Evolutionary conservation across 2,797 vertebrate genomes (phyloP).

Genomic region (Centropyge bicolor): DNA sequence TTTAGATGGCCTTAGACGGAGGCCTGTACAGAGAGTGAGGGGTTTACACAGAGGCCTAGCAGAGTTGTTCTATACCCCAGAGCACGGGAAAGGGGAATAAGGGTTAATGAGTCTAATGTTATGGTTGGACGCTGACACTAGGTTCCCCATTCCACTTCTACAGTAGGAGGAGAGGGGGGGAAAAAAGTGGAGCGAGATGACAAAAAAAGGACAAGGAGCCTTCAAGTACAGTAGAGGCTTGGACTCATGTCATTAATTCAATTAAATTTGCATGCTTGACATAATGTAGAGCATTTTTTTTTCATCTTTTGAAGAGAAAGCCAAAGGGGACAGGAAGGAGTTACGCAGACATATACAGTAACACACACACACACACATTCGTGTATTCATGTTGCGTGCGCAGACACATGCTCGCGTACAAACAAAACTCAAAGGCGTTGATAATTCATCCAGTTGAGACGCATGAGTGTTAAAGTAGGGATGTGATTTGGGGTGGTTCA

Average conservation of each 20-base stretch:
- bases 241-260: constrained; percentile 93
- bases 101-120: constrained; percentile 77
- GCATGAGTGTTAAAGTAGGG: constrained; percentile 65
- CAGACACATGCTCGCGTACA: constrained; percentile 54
- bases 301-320: constrained; percentile 83
- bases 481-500: constrained; percentile 88
- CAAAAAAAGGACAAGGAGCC: constrained; percentile 79
- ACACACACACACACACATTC: constrained; percentile 43
- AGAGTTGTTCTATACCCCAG: constrained; percentile 70
- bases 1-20: constrained; percentile 75
- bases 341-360: constrained; percentile 71
- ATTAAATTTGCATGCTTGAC: constrained; percentile 92
- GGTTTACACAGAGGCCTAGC: constrained; percentile 73
- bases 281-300: constrained; percentile 84
- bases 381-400: constrained; percentile 41
- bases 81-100: constrained; percentile 70
- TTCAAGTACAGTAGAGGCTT: constrained; percentile 86
- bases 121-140: constrained; percentile 79
- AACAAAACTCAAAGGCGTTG: constrained; percentile 52
- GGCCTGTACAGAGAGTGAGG: constrained; percentile 64
- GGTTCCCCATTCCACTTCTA: constrained; percentile 63
- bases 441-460: constrained; percentile 64
- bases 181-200: constrained; percentile 37
- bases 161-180: constrained; percentile 49
- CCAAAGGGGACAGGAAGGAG: constrained; percentile 86